These are phyloP conservation scores for Zaprionus taronus DNA, from an alignment of 1,140 invertebrate genomes.

Conservation along the genomic window DNA sequence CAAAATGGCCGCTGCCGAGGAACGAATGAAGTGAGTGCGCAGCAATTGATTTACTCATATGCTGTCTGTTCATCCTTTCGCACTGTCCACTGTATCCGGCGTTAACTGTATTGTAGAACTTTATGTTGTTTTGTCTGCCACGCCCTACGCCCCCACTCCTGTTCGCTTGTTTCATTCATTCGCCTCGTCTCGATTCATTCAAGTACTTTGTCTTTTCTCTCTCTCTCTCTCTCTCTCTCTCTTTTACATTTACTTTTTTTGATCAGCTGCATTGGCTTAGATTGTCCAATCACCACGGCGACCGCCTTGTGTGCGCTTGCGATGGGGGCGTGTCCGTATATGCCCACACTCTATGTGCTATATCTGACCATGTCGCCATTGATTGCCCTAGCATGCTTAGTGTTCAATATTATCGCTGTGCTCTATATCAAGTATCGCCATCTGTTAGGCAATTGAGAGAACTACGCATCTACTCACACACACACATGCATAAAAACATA, in stretches of 20 bases:
- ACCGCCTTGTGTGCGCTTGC: slow-evolving; percentile 67
- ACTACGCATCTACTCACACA: neutral
- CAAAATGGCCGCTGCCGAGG: slow-evolving; percentile 85
- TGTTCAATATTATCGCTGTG: slow-evolving; percentile 78
- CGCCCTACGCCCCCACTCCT: neutral
- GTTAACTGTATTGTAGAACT: slow-evolving; percentile 28
- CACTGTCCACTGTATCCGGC: neutral
- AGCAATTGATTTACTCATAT: neutral
- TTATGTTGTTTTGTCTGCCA: slow-evolving; percentile 1
- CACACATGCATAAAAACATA: neutral
- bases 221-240: slow-evolving; percentile 32
- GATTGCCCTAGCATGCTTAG: slow-evolving; percentile 76
- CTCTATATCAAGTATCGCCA: slow-evolving; percentile 77
- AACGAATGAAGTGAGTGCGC: slow-evolving; percentile 80
- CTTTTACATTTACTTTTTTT: slow-evolving; percentile 19
- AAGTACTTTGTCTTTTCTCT: slow-evolving; percentile 46
- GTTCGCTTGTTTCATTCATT: neutral
- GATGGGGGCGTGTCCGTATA: slow-evolving; percentile 77
- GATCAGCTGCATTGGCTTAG: slow-evolving; percentile 62
- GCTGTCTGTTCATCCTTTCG: neutral
- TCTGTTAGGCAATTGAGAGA: slow-evolving; percentile 55
- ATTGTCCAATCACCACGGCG: slow-evolving; percentile 38
- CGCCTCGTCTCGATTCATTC: slow-evolving; percentile 31
- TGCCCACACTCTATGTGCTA: slow-evolving; percentile 76
- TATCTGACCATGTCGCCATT: slow-evolving; percentile 81